These are phyloP conservation scores for Hydriomena furcata DNA, from an alignment of 2,888 invertebrate species.

Conservation along the genomic window DNA sequence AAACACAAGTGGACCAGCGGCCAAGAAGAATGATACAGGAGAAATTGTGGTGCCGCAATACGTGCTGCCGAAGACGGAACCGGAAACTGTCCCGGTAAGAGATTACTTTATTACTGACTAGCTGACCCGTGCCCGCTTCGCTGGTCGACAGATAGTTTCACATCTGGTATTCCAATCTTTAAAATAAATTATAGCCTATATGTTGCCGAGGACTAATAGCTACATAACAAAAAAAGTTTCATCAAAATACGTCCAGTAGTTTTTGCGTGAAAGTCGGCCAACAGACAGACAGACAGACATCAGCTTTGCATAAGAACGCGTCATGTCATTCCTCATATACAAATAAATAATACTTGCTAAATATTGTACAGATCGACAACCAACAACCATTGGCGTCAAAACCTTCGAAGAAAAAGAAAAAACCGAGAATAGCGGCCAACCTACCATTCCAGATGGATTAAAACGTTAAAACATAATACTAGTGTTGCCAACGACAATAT, in stretches of 20 bases:
- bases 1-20: slow-evolving; percentile 45
- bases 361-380: slow-evolving; percentile 43
- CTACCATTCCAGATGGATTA: slow-evolving; percentile 72
- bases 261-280: too few species aligned
- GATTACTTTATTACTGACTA: not conserved
- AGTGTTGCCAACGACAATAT: slow-evolving; percentile 29
- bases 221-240: too few species aligned
- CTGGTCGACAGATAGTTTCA: too few species aligned
- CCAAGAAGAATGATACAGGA: slow-evolving; percentile 44
- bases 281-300: too few species aligned
- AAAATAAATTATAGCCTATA: too few species aligned
- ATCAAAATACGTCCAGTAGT: too few species aligned
- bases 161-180: too few species aligned
- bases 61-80: slow-evolving; percentile 44
- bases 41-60: slow-evolving; percentile 45
- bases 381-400: slow-evolving; percentile 43
- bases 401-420: slow-evolving; percentile 66
- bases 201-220: too few species aligned
- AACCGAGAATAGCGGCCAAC: slow-evolving; percentile 74
- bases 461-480: slow-evolving; percentile 24
- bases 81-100: slow-evolving; percentile 47
- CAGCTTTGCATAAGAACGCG: too few species aligned
- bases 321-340: too few species aligned
- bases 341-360: not conserved
- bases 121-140: not conserved